A percentile compares a stretch with the other conserved stretches of the same genome.
Evolutionary conservation across 2,113 vertebrate species (phyloP).

Genomic region (Phoenicopterus ruber): DNA sequence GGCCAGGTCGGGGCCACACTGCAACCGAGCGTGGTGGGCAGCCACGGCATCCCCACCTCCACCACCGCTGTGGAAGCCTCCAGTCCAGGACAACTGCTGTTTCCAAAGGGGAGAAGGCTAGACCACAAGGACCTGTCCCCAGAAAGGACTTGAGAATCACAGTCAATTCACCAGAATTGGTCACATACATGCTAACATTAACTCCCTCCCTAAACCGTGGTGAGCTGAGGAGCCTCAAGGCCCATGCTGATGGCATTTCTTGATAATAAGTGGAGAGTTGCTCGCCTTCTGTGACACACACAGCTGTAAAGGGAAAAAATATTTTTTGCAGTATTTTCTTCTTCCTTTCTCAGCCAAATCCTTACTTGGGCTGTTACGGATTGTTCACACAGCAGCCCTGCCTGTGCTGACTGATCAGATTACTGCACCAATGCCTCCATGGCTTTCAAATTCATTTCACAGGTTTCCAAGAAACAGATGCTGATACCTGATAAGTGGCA

Average conservation of each 20-base stretch:
- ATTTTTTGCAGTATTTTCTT: background rate
- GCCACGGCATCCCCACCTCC: background rate
- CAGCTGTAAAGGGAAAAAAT: background rate
- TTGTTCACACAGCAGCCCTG: background rate
- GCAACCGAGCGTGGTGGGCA: fast-evolving
- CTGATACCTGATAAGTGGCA: constrained; percentile 44
- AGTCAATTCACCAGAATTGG: background rate
- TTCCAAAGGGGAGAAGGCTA: background rate
- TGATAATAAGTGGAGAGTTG: background rate
- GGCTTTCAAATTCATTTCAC: constrained; percentile 38
- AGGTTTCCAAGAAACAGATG: constrained; percentile 55
- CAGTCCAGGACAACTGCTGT: fast-evolving
- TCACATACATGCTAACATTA: background rate
- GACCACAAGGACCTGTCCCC: background rate
- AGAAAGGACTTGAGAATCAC: background rate
- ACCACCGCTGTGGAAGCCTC: background rate
- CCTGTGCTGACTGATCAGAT: background rate
- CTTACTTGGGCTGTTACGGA: background rate
- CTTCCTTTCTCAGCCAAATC: background rate
- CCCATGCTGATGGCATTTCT: background rate
- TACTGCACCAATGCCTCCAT: background rate
- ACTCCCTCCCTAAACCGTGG: background rate
- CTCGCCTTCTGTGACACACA: background rate
- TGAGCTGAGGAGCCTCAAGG: background rate
- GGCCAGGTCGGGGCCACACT: background rate